A percentile compares a stretch with the other conserved stretches of the same genome.
These are phyloP conservation scores for Scrobipalpa costella DNA, from an alignment of 2,888 invertebrate species.

Conservation along the genomic window DNA sequence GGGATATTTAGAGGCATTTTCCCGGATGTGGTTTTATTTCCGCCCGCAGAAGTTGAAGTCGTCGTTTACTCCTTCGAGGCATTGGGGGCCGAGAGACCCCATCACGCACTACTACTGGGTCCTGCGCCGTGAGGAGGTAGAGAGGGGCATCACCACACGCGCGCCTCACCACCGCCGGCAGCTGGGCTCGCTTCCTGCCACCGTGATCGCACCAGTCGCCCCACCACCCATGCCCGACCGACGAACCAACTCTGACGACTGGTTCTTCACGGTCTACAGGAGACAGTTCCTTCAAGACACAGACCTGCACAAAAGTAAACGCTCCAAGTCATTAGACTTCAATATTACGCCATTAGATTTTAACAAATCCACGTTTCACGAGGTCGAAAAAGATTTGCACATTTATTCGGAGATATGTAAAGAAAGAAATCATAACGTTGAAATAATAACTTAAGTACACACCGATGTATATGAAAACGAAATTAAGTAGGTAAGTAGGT, in stretches of 20 bases:
- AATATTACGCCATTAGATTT: constrained; percentile 51
- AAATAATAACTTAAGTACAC: background rate
- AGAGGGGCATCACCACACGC: constrained; percentile 36
- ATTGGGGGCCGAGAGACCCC: constrained; percentile 74
- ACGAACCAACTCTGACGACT: constrained; percentile 66
- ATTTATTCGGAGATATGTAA: background rate
- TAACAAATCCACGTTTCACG: background rate
- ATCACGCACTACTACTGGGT: constrained; percentile 73
- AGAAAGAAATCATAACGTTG: background rate
- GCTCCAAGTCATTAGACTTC: constrained; percentile 58
- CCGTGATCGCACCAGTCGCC: background rate
- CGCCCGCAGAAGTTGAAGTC: constrained; percentile 64
- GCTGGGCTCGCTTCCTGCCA: background rate
- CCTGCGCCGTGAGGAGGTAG: constrained; percentile 55
- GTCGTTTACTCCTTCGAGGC: constrained; percentile 65
- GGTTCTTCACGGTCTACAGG: constrained; percentile 54
- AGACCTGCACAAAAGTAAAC: constrained; percentile 34
- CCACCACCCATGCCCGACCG: background rate
- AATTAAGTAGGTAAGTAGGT: too few relatives aligned
- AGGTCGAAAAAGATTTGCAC: constrained; percentile 12
- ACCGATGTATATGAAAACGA: too few relatives aligned
- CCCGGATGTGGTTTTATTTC: constrained; percentile 26
- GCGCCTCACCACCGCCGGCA: background rate
- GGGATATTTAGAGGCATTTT: background rate
- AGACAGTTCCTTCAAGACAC: constrained; percentile 44